Base-by-base conservation (phyloP, 2,113 vertebrate species). In the Trematomus loennbergii region DNA sequence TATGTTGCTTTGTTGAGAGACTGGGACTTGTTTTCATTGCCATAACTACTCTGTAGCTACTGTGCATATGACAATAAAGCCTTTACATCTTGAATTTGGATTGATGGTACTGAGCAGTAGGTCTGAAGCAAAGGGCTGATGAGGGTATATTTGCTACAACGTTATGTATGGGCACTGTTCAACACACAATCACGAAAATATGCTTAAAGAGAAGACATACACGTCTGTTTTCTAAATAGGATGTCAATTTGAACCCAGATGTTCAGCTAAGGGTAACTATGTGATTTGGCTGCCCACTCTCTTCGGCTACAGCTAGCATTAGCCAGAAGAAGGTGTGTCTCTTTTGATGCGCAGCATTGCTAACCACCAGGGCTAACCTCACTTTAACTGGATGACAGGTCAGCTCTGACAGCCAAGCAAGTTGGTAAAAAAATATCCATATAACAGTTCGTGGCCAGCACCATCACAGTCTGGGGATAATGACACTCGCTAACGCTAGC, bases 301-400 rank as follows among this genome's bases (percentile, higher is more conserved):
- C 22, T 85, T 17, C 43, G 22, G 78, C 73, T 83, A 50, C 33
- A 29, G 91, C 91, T 90, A 88, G 79, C 86, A 60, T 81, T 89
- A 91, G 87, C 88, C 75, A 86, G 83, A 89, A 91, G 90, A 93
- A 93, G 93, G 91, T 91, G 93, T 92, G 92, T 93, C 90, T 89
- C 82, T 25, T 25, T 43, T 60, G 72, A 89, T 91, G 89, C 90
- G 90, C 85, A 87, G 82, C 82, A 53, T 29, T 82, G 89, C 88
- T 91, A 92, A 82, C 76, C 72, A 80, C 50, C 79, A 17, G 17
- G 54, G 85, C 89, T 83, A 91, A 69, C 68, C 59, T 22, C 49
- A 60, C 79, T 81, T 59, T 25, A 3, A 22, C 43, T 49, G 62
- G 29, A 50, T 87, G 81, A 85, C 79, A 73, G 50, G 15, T n/a